Evolutionary conservation across 2,888 invertebrate species (phyloP).

Genomic region (Cataglyphis altisquamis): DNA sequence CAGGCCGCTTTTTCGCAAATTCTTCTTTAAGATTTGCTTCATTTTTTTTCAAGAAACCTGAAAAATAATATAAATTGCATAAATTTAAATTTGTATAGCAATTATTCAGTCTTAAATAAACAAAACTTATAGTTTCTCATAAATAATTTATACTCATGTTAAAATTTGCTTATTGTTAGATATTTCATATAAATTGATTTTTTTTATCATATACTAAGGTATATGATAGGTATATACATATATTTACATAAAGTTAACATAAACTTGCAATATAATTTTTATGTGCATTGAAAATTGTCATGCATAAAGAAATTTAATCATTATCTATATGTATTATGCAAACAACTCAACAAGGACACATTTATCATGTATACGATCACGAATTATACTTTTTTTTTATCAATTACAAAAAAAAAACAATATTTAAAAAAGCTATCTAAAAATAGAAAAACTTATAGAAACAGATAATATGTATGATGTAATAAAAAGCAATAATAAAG

Average conservation of each 20-base stretch:
- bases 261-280: background rate
- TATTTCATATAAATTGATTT: background rate
- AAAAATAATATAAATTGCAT: constrained; percentile 25
- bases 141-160: constrained; percentile 10
- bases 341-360: background rate
- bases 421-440: background rate
- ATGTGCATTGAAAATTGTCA: background rate
- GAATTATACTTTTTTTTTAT: background rate
- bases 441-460: background rate
- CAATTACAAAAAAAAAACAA: background rate
- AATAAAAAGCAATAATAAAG: background rate
- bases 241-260: background rate
- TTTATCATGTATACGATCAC: background rate
- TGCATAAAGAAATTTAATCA: background rate
- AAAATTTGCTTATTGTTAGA: background rate
- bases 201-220: background rate
- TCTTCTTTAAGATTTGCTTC: constrained; percentile 88
- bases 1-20: constrained; percentile 87
- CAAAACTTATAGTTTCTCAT: background rate
- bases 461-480: background rate
- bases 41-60: constrained; percentile 73
- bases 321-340: background rate
- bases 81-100: constrained; percentile 18
- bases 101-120: constrained; percentile 3
- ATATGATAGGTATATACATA: background rate